These are phyloP conservation scores for Desmophyllum pertusum DNA, from an alignment of 92 coral and sea anemone genomes.

Conservation along the genomic window DNA sequence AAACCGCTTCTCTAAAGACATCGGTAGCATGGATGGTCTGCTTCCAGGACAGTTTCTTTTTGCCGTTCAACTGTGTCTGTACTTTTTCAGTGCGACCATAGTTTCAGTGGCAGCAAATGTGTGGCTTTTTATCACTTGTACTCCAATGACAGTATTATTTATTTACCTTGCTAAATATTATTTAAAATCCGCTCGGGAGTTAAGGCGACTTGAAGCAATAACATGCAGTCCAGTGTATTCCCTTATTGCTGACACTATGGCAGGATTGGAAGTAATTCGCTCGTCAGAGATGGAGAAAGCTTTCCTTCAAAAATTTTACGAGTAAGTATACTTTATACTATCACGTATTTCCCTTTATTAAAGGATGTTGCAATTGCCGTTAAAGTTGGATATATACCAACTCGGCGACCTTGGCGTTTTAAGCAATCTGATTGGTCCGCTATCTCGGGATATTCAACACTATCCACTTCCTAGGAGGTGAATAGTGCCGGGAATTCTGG, in stretches of 20 bases:
- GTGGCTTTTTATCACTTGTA: conserved; percentile 22
- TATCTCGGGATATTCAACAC: no score
- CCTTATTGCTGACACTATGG: conserved; percentile 5
- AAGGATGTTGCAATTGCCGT: no score
- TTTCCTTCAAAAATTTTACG: conserved; percentile 1
- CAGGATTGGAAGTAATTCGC: conserved; percentile 29
- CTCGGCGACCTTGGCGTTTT: no score
- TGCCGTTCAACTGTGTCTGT: neutral
- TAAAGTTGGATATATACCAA: no score
- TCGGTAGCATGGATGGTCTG: conserved; percentile 19
- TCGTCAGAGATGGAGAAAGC: conserved; percentile 12
- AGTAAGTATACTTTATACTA: conserved; percentile 1
- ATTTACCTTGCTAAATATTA: conserved; percentile 73
- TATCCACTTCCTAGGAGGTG: no score
- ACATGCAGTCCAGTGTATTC: conserved; percentile 35
- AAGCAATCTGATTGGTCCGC: no score
- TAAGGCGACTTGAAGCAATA: conserved; percentile 78
- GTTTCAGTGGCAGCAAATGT: conserved; percentile 9
- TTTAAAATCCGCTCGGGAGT: conserved; percentile 79
- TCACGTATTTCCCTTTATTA: no score
- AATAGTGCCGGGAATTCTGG: no score
- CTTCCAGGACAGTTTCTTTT: conserved; percentile 27
- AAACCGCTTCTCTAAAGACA: conserved; percentile 38
- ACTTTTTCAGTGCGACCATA: neutral
- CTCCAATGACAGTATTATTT: conserved; percentile 61